These are phyloP conservation scores for Charadrius vociferus DNA, from an alignment of 2,113 vertebrate species.

Conservation along the genomic window DNA sequence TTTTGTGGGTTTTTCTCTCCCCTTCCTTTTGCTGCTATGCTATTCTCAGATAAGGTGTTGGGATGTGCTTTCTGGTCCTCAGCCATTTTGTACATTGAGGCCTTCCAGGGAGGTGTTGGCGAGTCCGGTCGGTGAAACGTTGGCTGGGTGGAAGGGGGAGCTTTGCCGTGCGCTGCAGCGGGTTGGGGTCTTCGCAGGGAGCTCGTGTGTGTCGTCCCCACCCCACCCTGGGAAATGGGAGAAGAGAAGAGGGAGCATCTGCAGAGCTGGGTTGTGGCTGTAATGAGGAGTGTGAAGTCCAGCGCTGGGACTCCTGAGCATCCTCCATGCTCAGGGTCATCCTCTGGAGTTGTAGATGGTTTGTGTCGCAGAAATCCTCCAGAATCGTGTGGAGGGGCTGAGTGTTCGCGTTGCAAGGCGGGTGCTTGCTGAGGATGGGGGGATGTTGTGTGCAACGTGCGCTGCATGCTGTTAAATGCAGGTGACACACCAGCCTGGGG, in stretches of 20 bases:
- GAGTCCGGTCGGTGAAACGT: neutral
- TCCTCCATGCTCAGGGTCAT: neutral
- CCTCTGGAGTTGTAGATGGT: neutral
- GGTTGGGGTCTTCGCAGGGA: neutral
- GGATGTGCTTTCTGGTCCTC: conserved; percentile 15
- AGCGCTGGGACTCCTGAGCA: neutral
- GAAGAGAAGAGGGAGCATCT: neutral
- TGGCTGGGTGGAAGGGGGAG: neutral
- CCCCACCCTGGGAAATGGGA: neutral
- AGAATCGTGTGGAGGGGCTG: rapidly evolving
- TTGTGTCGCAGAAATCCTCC: neutral
- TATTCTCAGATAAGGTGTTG: neutral
- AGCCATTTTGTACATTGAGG: conserved; percentile 55
- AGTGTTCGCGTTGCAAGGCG: rapidly evolving
- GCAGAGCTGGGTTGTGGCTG: neutral
- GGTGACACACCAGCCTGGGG: neutral
- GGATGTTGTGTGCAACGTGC: rapidly evolving
- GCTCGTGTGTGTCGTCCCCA: neutral
- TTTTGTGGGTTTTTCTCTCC: rapidly evolving
- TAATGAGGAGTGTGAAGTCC: rapidly evolving
- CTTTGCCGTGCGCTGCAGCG: rapidly evolving
- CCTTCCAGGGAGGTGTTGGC: neutral
- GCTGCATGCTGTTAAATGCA: rapidly evolving
- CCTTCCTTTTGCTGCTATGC: neutral
- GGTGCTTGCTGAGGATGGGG: neutral